Percentiles rank a stretch among this genome's conserved stretches.
These are phyloP conservation scores for Agapostemon virescens DNA, from an alignment of 2,888 invertebrate species.

Conservation along the genomic window DNA sequence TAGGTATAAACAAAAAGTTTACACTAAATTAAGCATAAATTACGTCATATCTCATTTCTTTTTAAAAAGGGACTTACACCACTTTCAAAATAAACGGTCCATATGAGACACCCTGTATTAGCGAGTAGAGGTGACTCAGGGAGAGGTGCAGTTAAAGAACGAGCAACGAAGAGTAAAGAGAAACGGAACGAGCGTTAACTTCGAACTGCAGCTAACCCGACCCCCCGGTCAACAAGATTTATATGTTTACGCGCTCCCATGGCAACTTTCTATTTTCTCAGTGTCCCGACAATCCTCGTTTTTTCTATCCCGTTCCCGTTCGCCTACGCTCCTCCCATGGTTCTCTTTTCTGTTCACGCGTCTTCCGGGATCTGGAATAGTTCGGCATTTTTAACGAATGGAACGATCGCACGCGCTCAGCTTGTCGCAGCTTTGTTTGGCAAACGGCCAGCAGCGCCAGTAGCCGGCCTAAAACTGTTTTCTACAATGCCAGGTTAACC, in stretches of 20 bases:
- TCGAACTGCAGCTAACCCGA: slow-evolving; percentile 66
- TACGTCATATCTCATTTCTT: too few species aligned
- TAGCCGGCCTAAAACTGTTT: slow-evolving; percentile 74
- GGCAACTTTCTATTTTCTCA: slow-evolving; percentile 78
- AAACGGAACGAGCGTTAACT: slow-evolving; percentile 70
- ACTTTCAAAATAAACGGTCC: too few species aligned
- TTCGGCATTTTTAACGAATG: slow-evolving; percentile 20
- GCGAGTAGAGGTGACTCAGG: not conserved
- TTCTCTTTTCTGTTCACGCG: slow-evolving; percentile 31
- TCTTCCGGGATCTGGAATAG: slow-evolving; percentile 38
- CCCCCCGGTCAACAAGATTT: slow-evolving; percentile 72
- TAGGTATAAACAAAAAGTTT: too few species aligned
- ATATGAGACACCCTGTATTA: too few species aligned
- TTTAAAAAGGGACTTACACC: too few species aligned
- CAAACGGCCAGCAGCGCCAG: slow-evolving; percentile 72
- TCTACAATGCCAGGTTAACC: slow-evolving; percentile 71
- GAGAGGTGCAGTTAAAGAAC: slow-evolving; percentile 37
- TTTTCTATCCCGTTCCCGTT: slow-evolving; percentile 67
- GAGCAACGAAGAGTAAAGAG: slow-evolving; percentile 39
- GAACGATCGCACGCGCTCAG: slow-evolving; percentile 23
- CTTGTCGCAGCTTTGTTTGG: slow-evolving; percentile 70
- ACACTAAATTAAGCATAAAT: too few species aligned
- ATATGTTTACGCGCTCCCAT: slow-evolving; percentile 79
- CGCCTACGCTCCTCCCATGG: not conserved
- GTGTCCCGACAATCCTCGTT: slow-evolving; percentile 70